Evolutionary conservation across 2,888 invertebrate species (phyloP), one percentile per base, ranked within the genome.

Genomic region (Serripes groenlandicus): DNA sequence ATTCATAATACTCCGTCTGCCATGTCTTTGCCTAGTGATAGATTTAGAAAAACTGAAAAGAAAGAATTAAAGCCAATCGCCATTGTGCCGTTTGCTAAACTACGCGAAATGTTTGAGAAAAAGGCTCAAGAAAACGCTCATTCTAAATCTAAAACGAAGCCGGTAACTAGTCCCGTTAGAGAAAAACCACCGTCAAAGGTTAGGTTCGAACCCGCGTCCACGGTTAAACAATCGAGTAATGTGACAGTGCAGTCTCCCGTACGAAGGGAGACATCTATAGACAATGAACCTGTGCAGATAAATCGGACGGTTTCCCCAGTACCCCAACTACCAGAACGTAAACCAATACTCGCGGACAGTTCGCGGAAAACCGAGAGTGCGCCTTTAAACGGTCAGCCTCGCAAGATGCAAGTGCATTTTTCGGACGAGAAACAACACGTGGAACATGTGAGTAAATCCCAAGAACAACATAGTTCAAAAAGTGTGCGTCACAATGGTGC

Each of bases 31-130:
- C 93, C 93, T 26, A 93, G 93, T 83, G 92, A 92, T 35, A 92
- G 90, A 87, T 89, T 89, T 68, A 84, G 92, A 75, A 88, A 90
- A 26, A 85, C 83, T 66, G 91, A 91, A 28, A 90, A 91, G 78
- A 91, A 90, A 80, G 88, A 88, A 56, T 83, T 92, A 3, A 91
- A 90, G 87, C 92, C 92, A 28, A 92, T 93, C 42, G 90, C 92
- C 15, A 92, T 93, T 62, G 91, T 93, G 70, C 92, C 92, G 75
- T 93, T 93, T 79, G 89, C 90, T 70, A 88, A 92, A 81, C 83
- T 93, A 62, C 85, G 92, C 37, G 91, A 90, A 82, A 92, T 92
- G 91, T 92, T 93, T 81, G 92, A 93, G 81, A 76, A 62, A 30
- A 78, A 83, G 11, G 30, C 58, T 37, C 66, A 74, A 54, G 23